Base-by-base conservation (phyloP, 2,113 vertebrate species). In the Lagenorhynchus albirostris region DNA sequence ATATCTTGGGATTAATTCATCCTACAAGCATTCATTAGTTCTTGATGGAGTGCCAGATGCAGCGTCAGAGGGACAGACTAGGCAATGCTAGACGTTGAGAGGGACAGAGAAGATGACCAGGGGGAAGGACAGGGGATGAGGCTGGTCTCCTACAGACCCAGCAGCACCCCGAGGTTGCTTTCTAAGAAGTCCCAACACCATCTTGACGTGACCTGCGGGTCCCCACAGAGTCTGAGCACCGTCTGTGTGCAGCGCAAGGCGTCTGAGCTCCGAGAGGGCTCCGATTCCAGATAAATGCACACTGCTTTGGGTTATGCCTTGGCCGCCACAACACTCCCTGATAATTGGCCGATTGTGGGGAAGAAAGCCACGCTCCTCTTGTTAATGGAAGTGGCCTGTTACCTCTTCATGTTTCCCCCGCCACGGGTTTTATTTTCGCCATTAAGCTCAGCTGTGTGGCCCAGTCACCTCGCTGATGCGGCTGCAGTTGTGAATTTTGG, bases 181-280 rank as follows among this genome's bases (percentile, higher is more conserved):
- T 60, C 50, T 25, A 18, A 63, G 83, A 47, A 50, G 25, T 44
- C 29, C 20, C 50, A 23, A 44, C 26, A 8, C 50, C 1, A 0
- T 81, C 91, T 23, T 14, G n/a, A 33, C 55, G n/a, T 58, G 26
- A 33, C 63, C 44, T 38, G 91, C 67, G 73, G 13, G 33, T 62
- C 31, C 23, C 38, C 62, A 25, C 17, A n/a, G 1, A 33, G 44
- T 29, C 47, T 1, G 1, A 8, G 47, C 17, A 33, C 79, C 23
- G 3, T 21, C 53, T 5, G 0, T 5, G 9, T 7, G 10, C 14
- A 3, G 10, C 3, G 2, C 0, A 3, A 25, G 25, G 60, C 41
- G 47, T 29, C 9, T 23, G n/a, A 65, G 29, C 44, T 68, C 23
- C 6, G 10, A 36, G 55, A 26, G 5, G n/a, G 9, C 76, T 68